phyloP scores from a whole-genome alignment of 2,113 vertebrate species.

The Spheniscus mendiculus region DNA sequence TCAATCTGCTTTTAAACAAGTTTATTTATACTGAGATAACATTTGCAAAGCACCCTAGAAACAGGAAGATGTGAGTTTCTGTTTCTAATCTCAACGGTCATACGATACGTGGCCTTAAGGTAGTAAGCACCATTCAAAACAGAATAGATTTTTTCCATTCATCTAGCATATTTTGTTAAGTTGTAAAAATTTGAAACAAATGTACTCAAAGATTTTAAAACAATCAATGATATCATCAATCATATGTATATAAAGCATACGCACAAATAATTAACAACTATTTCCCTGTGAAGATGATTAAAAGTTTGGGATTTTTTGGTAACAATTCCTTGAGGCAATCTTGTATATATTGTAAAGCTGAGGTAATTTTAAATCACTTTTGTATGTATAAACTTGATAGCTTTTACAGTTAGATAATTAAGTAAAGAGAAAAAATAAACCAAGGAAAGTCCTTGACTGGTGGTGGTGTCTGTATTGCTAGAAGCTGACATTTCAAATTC shows the following conservation, averaged over 20 bases:
- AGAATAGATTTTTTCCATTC: constrained; percentile 45
- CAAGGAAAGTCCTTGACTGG: not conserved
- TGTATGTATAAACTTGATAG: not conserved
- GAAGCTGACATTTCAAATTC: not conserved
- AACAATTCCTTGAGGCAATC: constrained; percentile 6
- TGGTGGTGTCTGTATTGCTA: not conserved
- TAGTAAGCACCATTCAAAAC: constrained; percentile 40
- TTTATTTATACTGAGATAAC: constrained; percentile 67
- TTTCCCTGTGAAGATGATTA: not conserved
- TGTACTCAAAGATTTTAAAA: not conserved
- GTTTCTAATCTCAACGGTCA: constrained; percentile 71
- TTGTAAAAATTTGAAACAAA: constrained; percentile 71
- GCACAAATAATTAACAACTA: constrained; percentile 52
- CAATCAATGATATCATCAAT: constrained; percentile 19
- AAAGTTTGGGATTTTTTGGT: not conserved
- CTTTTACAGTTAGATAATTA: constrained; percentile 21
- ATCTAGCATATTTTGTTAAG: constrained; percentile 57
- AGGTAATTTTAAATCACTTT: constrained; percentile 2
- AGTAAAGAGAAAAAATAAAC: constrained; percentile 13
- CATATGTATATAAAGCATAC: constrained; percentile 28
- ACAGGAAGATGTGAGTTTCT: constrained; percentile 65
- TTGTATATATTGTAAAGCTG: constrained; percentile 1
- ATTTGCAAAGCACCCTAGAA: constrained; percentile 63
- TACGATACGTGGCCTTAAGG: constrained; percentile 61
- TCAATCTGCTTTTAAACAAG: constrained; percentile 40